Conservation (phyloP, 92 coral and sea anemone genomes). For the Bergia sp. region DNA sequence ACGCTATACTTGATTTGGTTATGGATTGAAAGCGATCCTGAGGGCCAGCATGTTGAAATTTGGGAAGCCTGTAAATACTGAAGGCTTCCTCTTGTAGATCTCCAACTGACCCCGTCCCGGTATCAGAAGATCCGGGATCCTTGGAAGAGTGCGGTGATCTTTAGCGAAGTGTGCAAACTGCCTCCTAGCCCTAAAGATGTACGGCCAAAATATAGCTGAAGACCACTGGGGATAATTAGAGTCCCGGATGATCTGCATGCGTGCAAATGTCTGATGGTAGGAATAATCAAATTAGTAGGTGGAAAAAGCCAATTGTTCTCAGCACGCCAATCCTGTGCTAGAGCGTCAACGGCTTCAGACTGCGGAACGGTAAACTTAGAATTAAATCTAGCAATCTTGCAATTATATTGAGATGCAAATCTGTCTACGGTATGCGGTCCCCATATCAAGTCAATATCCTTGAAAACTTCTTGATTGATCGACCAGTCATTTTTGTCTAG, state of each 20-base stretch:
- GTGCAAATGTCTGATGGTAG: constrained; percentile 3
- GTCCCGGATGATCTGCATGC: constrained; percentile 9
- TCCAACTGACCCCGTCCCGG: not conserved
- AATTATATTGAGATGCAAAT: constrained; percentile 21
- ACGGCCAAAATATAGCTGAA: constrained; percentile 19
- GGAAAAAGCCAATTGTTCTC: constrained; percentile 40
- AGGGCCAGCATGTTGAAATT: no score
- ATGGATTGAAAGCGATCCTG: no score
- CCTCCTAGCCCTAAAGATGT: not conserved
- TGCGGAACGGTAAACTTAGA: constrained; percentile 1
- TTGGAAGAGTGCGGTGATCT: not conserved
- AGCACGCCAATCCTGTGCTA: constrained; percentile 16
- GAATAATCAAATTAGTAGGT: constrained; percentile 1
- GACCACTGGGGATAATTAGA: constrained; percentile 9
- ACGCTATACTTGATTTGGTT: no score
- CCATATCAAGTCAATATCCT: not conserved
- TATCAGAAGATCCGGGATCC: constrained; percentile 1
- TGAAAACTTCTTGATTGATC: not conserved
- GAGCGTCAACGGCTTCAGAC: constrained; percentile 7
- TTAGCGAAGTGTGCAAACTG: not conserved
- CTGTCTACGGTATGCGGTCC: constrained; percentile 32
- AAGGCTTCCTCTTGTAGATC: not conserved
- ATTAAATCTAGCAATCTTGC: constrained; percentile 15
- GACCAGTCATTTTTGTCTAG: constrained; percentile 11
- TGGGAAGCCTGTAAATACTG: not conserved